These are phyloP conservation scores for Nettapus auritus DNA, from an alignment of 2,113 vertebrate species.

Conservation along the genomic window DNA sequence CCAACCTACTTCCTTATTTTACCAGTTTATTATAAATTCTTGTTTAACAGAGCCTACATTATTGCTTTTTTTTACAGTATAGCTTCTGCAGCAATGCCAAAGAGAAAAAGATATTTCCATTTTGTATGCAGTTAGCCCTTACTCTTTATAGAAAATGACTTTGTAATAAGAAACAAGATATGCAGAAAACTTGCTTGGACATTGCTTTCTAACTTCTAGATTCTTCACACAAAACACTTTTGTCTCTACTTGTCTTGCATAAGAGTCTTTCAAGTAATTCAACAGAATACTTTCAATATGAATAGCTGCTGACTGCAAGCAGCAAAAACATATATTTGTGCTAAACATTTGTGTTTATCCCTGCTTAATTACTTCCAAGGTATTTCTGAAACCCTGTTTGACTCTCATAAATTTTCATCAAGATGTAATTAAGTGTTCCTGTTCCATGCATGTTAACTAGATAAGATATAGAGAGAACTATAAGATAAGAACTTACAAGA, in stretches of 20 bases:
- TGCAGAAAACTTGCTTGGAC: not conserved
- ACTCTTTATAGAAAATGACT: not conserved
- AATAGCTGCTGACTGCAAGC: not conserved
- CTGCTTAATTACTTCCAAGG: slow-evolving; percentile 15
- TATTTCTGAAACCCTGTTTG: slow-evolving; percentile 19
- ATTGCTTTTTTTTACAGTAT: not conserved
- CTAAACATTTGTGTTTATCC: not conserved
- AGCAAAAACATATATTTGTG: not conserved
- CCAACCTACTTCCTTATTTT: not conserved
- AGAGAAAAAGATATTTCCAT: not conserved
- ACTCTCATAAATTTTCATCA: slow-evolving; percentile 15
- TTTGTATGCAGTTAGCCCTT: not conserved
- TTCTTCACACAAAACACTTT: not conserved
- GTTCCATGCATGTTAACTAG: not conserved
- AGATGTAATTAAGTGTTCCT: slow-evolving; percentile 6
- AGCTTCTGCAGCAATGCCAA: not conserved
- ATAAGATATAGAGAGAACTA: not conserved
- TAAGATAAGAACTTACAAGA: not conserved
- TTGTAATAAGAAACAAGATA: not conserved
- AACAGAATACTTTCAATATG: not conserved
- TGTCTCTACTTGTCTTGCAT: not conserved
- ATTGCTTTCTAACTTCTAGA: not conserved
- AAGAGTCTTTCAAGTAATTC: not conserved
- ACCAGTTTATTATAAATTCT: not conserved
- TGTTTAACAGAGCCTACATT: not conserved